Evolutionary conservation across 2,797 vertebrate genomes (phyloP).

Genomic region (Decapterus maruadsi): DNA sequence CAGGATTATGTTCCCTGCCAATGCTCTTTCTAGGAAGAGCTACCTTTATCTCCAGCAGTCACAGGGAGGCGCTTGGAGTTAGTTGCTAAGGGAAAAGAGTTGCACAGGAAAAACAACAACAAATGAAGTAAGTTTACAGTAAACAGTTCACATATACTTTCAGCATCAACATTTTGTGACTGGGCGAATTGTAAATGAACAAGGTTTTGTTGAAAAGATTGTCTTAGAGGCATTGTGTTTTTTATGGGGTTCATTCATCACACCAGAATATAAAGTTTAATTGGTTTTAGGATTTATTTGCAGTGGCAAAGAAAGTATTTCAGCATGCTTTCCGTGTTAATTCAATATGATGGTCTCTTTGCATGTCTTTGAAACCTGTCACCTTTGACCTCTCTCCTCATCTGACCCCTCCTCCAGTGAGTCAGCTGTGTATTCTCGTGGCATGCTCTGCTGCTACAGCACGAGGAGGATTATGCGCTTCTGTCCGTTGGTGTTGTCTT

Average conservation of each 20-base stretch:
- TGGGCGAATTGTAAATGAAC: background rate
- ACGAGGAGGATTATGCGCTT: constrained; percentile 63
- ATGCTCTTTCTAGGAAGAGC: constrained; percentile 23
- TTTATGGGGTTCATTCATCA: background rate
- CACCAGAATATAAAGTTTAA: background rate
- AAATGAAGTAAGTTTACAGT: background rate
- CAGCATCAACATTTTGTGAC: background rate
- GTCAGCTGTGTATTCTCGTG: constrained; percentile 41
- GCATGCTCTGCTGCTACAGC: constrained; percentile 32
- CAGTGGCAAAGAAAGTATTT: background rate
- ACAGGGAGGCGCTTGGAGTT: background rate
- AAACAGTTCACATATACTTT: background rate
- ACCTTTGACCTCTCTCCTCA: constrained; percentile 42
- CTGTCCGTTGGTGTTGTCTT: constrained; percentile 40
- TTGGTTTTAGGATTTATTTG: background rate
- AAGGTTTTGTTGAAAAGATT: background rate
- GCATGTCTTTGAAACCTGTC: constrained; percentile 33
- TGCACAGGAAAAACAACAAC: background rate
- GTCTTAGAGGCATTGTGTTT: background rate
- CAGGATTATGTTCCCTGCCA: constrained; percentile 48
- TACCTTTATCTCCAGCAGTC: constrained; percentile 15
- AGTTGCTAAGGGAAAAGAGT: background rate
- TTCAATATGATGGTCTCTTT: background rate
- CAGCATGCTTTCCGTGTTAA: background rate
- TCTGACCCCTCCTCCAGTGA: constrained; percentile 18